These are phyloP conservation scores for Ictalurus punctatus DNA, from an alignment of 2,113 vertebrate species.

Conservation along the genomic window DNA sequence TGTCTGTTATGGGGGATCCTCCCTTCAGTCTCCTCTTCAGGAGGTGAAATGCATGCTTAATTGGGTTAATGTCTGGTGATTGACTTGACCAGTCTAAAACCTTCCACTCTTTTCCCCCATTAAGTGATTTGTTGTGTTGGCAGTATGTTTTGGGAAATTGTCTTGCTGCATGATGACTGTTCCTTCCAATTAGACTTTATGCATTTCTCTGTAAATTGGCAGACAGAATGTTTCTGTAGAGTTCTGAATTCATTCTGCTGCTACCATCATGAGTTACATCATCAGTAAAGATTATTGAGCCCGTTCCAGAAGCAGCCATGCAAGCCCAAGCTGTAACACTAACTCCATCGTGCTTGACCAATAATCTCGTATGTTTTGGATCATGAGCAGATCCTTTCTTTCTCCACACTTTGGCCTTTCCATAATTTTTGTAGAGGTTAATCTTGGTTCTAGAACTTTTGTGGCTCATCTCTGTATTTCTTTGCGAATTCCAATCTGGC, in stretches of 20 bases:
- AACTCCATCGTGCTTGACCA: too few species aligned
- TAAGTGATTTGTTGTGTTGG: background rate
- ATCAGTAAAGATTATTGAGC: background rate
- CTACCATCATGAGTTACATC: background rate
- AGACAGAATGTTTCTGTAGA: too few species aligned
- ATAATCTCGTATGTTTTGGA: too few species aligned
- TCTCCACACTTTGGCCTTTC: background rate
- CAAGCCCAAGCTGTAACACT: background rate
- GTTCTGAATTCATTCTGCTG: background rate
- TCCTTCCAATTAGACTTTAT: background rate
- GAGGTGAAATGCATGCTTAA: too few species aligned
- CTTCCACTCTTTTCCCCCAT: background rate
- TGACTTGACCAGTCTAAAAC: background rate
- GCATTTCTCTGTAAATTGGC: background rate
- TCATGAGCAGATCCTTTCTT: background rate
- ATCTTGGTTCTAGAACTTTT: background rate
- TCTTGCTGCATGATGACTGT: background rate
- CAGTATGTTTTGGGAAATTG: background rate
- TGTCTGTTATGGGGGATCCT: too few species aligned
- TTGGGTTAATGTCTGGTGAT: background rate
- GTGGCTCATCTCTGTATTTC: too few species aligned
- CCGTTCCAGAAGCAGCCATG: background rate
- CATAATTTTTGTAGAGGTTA: background rate
- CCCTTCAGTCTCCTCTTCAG: too few species aligned
- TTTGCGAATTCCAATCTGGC: too few species aligned